These are phyloP conservation scores for Nephrotoma guestfalica DNA, from an alignment of 2,888 invertebrate genomes.

Conservation along the genomic window DNA sequence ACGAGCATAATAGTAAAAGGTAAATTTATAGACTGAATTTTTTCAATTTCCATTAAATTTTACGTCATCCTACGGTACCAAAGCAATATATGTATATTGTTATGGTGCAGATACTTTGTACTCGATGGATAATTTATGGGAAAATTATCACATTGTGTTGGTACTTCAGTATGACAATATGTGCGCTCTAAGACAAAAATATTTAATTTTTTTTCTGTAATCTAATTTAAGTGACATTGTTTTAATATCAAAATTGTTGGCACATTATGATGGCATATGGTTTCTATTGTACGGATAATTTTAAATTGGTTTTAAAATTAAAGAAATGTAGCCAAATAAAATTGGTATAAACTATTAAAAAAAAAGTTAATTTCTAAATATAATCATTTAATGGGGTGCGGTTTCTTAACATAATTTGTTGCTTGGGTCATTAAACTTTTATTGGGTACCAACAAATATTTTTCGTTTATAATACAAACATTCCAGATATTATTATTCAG, in stretches of 20 bases:
- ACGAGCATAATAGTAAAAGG: not conserved
- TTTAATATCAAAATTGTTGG: not conserved
- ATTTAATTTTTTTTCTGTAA: not conserved
- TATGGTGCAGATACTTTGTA: not conserved
- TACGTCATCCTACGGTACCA: not conserved
- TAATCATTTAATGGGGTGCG: not conserved
- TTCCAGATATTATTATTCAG: not conserved
- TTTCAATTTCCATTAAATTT: not conserved
- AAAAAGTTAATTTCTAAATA: not conserved
- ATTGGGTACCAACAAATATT: not conserved
- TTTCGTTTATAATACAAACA: not conserved
- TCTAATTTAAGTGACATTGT: not conserved
- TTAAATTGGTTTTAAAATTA: not conserved
- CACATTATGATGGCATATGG: not conserved
- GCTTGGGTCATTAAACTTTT: not conserved
- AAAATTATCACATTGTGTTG: not conserved
- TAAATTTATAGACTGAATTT: not conserved
- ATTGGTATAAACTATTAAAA: not conserved
- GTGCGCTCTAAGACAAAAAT: not conserved
- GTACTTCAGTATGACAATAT: not conserved
- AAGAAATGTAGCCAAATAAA: not conserved
- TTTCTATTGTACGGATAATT: not conserved
- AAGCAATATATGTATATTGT: not conserved
- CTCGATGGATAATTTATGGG: not conserved
- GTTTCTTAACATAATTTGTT: not conserved